A percentile compares a stretch with the other conserved stretches of the same genome.
These are phyloP conservation scores for Lagocephalus sceleratus DNA, from an alignment of 2,797 vertebrate species.

Conservation along the genomic window DNA sequence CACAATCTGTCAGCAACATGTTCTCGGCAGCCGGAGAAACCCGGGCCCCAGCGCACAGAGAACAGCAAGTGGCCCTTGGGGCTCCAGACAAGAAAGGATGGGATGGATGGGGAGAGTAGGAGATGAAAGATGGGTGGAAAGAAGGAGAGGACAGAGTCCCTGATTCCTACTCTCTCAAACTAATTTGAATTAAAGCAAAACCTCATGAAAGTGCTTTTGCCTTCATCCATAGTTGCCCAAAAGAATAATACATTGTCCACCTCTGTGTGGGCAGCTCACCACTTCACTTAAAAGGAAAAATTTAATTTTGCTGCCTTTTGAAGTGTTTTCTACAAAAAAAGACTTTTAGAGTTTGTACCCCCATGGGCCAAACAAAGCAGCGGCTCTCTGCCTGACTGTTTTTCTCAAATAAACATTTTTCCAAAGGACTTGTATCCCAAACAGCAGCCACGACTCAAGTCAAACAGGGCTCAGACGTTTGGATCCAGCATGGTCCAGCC, in stretches of 20 bases:
- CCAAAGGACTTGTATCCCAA: conserved; percentile 69
- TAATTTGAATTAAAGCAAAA: conserved; percentile 47
- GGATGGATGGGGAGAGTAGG: conserved; percentile 35
- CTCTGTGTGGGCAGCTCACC: conserved; percentile 31
- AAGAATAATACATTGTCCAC: conserved; percentile 43
- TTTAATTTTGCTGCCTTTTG: conserved; percentile 36
- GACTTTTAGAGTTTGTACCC: conserved; percentile 44
- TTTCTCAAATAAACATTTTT: conserved; percentile 70
- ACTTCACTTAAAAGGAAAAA: conserved; percentile 39
- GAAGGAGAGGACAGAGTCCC: conserved; percentile 15
- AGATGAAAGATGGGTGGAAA: conserved; percentile 34
- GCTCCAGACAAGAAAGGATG: conserved; percentile 29
- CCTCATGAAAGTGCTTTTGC: conserved; percentile 44
- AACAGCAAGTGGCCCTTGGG: conserved; percentile 34
- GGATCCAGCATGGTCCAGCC: conserved; percentile 48
- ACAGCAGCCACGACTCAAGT: conserved; percentile 67
- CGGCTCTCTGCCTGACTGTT: conserved; percentile 50
- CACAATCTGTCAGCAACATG: conserved; percentile 75
- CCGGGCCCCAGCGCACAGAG: conserved; percentile 22
- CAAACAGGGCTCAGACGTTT: conserved; percentile 64
- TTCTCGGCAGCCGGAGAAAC: conserved; percentile 52
- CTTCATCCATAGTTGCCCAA: conserved; percentile 23
- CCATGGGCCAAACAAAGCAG: conserved; percentile 51
- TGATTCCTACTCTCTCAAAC: conserved; percentile 29
- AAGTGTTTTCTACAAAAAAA: conserved; percentile 52